phyloP scores from a whole-genome alignment of 2,888 invertebrate species.

The Electrophaes corylata region DNA sequence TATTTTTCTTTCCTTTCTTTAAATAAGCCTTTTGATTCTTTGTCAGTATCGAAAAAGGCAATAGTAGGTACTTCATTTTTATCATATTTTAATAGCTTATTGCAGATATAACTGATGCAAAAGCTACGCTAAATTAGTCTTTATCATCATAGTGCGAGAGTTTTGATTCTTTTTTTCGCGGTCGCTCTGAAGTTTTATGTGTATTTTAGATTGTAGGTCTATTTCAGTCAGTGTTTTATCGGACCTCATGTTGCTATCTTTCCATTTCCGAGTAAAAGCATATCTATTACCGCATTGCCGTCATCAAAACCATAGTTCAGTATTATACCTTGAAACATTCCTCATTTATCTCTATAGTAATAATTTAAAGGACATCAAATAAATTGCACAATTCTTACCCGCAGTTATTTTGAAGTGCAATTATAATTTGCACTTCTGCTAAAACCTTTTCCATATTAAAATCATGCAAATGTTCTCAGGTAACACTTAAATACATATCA shows the following conservation, averaged over 20 bases:
- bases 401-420: slow-evolving; percentile 40
- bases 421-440: slow-evolving; percentile 55
- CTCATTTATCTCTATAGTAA: slow-evolving; percentile 22
- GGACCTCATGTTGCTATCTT: slow-evolving; percentile 2
- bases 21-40: too few relatives aligned
- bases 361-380: slow-evolving; percentile 20
- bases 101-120: too few relatives aligned
- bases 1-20: too few relatives aligned
- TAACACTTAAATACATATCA: slow-evolving; percentile 48
- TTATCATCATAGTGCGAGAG: too few relatives aligned
- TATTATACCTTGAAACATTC: slow-evolving; percentile 12
- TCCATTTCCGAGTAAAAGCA: slow-evolving; percentile 9
- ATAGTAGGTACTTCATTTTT: too few relatives aligned
- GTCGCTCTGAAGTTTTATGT: too few relatives aligned
- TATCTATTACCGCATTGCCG: background rate
- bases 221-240: too few relatives aligned
- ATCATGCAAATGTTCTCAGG: slow-evolving; percentile 49
- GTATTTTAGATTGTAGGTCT: too few relatives aligned
- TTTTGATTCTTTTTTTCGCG: too few relatives aligned
- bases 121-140: too few relatives aligned
- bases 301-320: background rate
- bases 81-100: too few relatives aligned
- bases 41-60: too few relatives aligned
- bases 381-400: slow-evolving; percentile 22
- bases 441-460: slow-evolving; percentile 56